Base-by-base conservation (phyloP, 2,797 vertebrate genomes). In the Poliocrania exsul region DNA sequence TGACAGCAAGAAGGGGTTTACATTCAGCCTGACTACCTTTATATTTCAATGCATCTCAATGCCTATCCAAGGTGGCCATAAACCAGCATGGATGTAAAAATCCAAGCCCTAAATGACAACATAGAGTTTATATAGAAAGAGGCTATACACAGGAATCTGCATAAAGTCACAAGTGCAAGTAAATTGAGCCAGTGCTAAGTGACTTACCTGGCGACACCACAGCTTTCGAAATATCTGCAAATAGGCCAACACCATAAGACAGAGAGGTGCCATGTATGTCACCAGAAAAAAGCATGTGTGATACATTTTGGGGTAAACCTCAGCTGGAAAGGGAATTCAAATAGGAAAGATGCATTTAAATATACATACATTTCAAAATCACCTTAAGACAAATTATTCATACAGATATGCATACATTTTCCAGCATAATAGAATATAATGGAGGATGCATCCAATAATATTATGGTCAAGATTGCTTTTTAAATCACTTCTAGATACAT, bases 201-300 rank as follows among this genome's bases (percentile, higher is more conserved):
- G 35, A 90, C 98, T 88, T 96, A 99, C 99, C 98, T 99, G 99
- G 72, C 99, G 98, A 96, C 99, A 99, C 99, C 99, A 99, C 35
- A 99, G 98, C 96, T 99, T 99, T 78, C 99, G 98, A 95, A 99
- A 99, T 97, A 99, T 99, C 97, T 99, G 99, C 92, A 99, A 98
- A 94, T 99, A 99, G 16, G 99, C 99, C 98, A 99, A 96, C 57
- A 99, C 98, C 99, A 99, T 99, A 42, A 99, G 98, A 96, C 99
- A 99, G 44, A 99, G 88, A 1, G 99, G 99, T 18, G 99, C 99
- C 96, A 99, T 98, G 91, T 99, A 99, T 2, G 99, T 99, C 85
- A 99, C 98, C 72, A 99, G 98, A 92, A 99, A 99, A 98, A 99
- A 99, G 92, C 99, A 99, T 5, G 98, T 98, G 91, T 99, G 99